Percentiles rank a stretch among this genome's conserved stretches.
phyloP scores from a whole-genome alignment of 1,140 invertebrate genomes.

The Steinernema feltiae region DNA sequence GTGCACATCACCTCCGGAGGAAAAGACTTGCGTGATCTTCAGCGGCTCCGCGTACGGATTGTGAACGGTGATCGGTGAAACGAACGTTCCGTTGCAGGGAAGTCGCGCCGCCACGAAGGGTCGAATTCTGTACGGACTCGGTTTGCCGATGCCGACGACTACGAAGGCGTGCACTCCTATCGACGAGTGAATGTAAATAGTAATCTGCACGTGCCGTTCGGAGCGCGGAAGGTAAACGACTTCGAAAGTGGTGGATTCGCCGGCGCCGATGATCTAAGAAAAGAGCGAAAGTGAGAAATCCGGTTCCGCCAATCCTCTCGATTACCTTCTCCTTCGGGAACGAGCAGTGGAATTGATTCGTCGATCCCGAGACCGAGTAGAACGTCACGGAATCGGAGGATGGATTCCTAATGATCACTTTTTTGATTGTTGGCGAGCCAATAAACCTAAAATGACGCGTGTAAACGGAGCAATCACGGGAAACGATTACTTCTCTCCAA shows the following conservation, averaged over 20 bases:
- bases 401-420: slow-evolving; percentile 73
- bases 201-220: slow-evolving; percentile 76
- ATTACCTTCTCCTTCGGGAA: slow-evolving; percentile 80
- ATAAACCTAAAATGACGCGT: slow-evolving; percentile 67
- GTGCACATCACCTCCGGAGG: slow-evolving; percentile 81
- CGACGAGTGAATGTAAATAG: slow-evolving; percentile 27
- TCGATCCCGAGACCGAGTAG: slow-evolving; percentile 78
- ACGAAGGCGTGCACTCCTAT: slow-evolving; percentile 49
- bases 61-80: slow-evolving; percentile 81
- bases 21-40: slow-evolving; percentile 82
- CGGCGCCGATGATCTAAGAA: slow-evolving; percentile 75
- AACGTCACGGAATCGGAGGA: slow-evolving; percentile 72
- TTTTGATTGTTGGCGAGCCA: slow-evolving; percentile 73
- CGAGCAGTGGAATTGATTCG: slow-evolving; percentile 80
- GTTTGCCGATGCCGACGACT: slow-evolving; percentile 76
- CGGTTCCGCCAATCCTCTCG: neutral
- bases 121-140: slow-evolving; percentile 70
- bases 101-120: slow-evolving; percentile 80
- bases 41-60: slow-evolving; percentile 80
- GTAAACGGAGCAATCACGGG: slow-evolving; percentile 32
- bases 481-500: slow-evolving; percentile 62
- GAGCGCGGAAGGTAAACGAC: slow-evolving; percentile 85
- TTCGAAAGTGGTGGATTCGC: slow-evolving; percentile 86
- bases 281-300: slow-evolving; percentile 39
- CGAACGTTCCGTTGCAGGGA: slow-evolving; percentile 81